Percentiles rank a stretch among this genome's conserved stretches.
Evolutionary conservation across 2,113 vertebrate species (phyloP).

Genomic region (Telmatochromis sp.): DNA sequence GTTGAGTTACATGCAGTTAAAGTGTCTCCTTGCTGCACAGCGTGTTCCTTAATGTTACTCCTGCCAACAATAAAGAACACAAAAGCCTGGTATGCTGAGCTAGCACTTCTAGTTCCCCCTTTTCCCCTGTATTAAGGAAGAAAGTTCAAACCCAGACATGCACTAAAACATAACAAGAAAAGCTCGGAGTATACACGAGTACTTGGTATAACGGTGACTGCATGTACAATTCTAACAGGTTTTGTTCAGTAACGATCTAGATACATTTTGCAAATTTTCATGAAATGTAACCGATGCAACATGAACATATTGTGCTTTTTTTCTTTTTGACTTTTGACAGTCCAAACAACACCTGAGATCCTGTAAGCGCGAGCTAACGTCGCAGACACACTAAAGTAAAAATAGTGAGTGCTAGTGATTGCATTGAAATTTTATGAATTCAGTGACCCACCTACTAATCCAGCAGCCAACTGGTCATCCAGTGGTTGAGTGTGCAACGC

Average conservation of each 20-base stretch:
- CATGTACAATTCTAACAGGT: background rate
- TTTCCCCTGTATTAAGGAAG: background rate
- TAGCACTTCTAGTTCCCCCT: constrained; percentile 29
- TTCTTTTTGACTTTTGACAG: background rate
- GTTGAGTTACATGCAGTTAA: constrained; percentile 24
- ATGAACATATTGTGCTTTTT: background rate
- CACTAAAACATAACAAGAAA: background rate
- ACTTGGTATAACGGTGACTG: background rate
- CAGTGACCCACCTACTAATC: background rate
- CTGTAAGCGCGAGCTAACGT: accelerated
- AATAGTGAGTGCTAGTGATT: background rate
- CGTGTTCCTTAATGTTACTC: constrained; percentile 26
- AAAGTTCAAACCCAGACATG: constrained; percentile 7
- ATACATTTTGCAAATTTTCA: background rate
- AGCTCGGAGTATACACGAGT: background rate
- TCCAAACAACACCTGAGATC: background rate
- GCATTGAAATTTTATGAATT: background rate
- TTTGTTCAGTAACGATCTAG: background rate
- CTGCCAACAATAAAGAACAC: constrained; percentile 36
- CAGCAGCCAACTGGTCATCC: background rate
- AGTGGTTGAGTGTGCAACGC: background rate
- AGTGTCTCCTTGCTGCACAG: constrained; percentile 27
- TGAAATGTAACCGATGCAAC: accelerated
- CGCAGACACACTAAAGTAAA: background rate
- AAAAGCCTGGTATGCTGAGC: constrained; percentile 23